A percentile compares a stretch with the other conserved stretches of the same genome.
Conservation (phyloP, 2,797 vertebrate species). For the Pipistrellus pygmaeus region DNA sequence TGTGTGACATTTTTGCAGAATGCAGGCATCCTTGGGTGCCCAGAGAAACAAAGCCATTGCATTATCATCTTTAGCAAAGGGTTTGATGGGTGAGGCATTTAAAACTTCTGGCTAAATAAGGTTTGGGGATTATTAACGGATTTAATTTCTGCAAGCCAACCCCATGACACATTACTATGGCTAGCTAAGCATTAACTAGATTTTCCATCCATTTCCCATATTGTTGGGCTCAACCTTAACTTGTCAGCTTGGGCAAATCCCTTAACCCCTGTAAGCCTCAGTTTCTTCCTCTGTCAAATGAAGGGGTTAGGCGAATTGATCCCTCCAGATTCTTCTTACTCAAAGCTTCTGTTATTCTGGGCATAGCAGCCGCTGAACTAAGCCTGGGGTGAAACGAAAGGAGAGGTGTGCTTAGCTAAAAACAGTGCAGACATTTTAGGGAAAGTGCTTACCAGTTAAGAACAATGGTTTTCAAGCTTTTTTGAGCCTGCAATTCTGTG, state of each 20-base stretch:
- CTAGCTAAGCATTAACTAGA: slow-evolving; percentile 80
- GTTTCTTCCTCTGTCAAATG: slow-evolving; percentile 80
- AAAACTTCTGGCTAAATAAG: slow-evolving; percentile 80
- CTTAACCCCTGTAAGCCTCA: slow-evolving; percentile 79
- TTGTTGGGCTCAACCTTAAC: slow-evolving; percentile 76
- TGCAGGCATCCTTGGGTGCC: slow-evolving; percentile 21
- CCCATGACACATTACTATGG: slow-evolving; percentile 75
- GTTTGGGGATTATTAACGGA: slow-evolving; percentile 81
- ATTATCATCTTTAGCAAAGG: slow-evolving; percentile 68
- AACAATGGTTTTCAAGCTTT: not conserved
- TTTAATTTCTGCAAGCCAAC: slow-evolving; percentile 80
- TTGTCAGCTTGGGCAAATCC: slow-evolving; percentile 80
- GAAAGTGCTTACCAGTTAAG: not conserved
- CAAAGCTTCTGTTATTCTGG: slow-evolving; percentile 55
- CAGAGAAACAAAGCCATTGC: slow-evolving; percentile 67
- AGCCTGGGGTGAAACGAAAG: slow-evolving; percentile 40
- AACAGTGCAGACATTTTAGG: not conserved
- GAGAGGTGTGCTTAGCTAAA: not conserved
- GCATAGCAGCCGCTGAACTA: not conserved
- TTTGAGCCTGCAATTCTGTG: not conserved
- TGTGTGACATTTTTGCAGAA: slow-evolving; percentile 50
- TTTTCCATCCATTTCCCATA: slow-evolving; percentile 72
- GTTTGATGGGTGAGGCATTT: slow-evolving; percentile 76
- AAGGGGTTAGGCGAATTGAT: slow-evolving; percentile 65
- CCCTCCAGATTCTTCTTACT: slow-evolving; percentile 47